Conservation (phyloP, 2,888 invertebrate genomes). For the Aleiodes testaceus region DNA sequence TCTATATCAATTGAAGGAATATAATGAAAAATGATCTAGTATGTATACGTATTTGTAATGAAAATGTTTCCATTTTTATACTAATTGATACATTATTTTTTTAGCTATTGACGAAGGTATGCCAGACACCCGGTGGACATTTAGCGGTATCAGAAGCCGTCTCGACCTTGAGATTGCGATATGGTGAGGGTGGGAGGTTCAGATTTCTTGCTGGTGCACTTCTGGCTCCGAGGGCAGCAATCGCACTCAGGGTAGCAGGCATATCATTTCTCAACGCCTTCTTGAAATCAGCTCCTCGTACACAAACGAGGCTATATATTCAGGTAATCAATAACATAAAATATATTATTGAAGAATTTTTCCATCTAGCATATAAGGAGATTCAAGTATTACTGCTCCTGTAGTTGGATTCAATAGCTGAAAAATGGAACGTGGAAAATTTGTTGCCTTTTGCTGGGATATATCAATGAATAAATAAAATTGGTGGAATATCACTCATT, state of each 20-base stretch:
- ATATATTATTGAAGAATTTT: too few relatives aligned
- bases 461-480: too few relatives aligned
- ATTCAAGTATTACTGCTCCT: too few relatives aligned
- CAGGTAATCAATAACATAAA: conserved; percentile 75
- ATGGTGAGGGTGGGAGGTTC: conserved; percentile 94
- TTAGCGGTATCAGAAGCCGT: conserved; percentile 92
- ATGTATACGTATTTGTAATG: not conserved
- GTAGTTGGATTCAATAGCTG: too few relatives aligned
- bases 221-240: conserved; percentile 82
- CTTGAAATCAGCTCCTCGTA: conserved; percentile 82
- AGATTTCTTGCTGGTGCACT: conserved; percentile 92
- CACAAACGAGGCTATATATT: conserved; percentile 86
- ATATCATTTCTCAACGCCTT: conserved; percentile 90
- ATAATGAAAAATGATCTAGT: too few relatives aligned
- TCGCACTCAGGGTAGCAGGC: conserved; percentile 82
- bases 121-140: conserved; percentile 86
- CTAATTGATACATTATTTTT: conserved; percentile 52
- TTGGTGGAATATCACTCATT: too few relatives aligned
- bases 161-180: conserved; percentile 88
- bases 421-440: too few relatives aligned
- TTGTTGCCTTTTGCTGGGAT: too few relatives aligned
- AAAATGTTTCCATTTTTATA: conserved; percentile 25
- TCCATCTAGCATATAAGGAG: too few relatives aligned
- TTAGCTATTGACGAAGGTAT: conserved; percentile 88
- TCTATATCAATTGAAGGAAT: too few relatives aligned